Evolutionary conservation across 92 coral and sea anemone genomes (phyloP), one percentile per base, ranked within the genome.

Genomic region (Palythoa grandiflora): DNA sequence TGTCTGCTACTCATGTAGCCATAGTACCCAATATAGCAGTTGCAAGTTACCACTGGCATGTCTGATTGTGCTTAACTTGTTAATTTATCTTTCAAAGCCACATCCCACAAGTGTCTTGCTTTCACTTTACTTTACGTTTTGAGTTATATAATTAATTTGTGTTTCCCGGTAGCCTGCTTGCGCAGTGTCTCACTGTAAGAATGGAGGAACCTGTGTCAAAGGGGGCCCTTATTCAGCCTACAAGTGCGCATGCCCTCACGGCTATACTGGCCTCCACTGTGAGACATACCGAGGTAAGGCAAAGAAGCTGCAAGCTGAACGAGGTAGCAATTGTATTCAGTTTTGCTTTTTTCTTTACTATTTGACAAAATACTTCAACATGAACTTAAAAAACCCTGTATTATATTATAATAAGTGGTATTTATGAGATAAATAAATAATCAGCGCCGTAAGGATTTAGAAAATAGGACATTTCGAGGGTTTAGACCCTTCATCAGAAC

Each of bases 231-330:
- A 13, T 37, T 44, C 75, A 28, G 75, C 74, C 2, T 81, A 81
- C 63, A 81, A 28, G 21, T 81, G 86, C 59, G 1, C 3, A 1
- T 81, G 86, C 13, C 86, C 86, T 4, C 66, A 65, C 12, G 86
- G 86, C 36, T 81, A 65, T 37, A 81, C 86, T 1, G 86, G 86
- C 17, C 6, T 65, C 3, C 86, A 81, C 63, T 81, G 86, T 44
- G 86, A 81, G 7, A 81, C 86, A 10, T 81, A 81, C 86, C 86
- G 86, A 11, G 75, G 86, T 81, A 65, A 81, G 63, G 4, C 9
- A 8, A 19, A 36, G 28, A 54, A 2, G 9, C 9, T 55, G 63
- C 63, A 55, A 11, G 2, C n/a, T 57, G 6, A 44, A 44, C 48
- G 48, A 44, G 6, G 48, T 44, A 44, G 48, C 65, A 57, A 57